These are phyloP conservation scores for Spodoptera litura DNA, from an alignment of 1,140 invertebrate species.

Conservation along the genomic window DNA sequence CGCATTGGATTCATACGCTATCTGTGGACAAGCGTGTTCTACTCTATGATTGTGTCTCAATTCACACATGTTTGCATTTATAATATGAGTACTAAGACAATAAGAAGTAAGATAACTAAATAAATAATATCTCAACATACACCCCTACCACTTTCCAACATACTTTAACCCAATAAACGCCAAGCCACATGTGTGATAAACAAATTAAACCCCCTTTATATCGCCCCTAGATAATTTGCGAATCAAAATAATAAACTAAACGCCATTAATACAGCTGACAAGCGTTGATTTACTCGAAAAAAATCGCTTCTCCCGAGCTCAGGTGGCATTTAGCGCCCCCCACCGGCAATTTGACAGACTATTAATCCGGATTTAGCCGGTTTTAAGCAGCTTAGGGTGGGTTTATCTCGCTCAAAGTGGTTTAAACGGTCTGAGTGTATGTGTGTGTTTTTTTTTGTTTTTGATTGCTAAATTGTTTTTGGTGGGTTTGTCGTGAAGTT, in stretches of 20 bases:
- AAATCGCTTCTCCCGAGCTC: conserved; percentile 50
- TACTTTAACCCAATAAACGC: not conserved
- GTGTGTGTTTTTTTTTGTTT: conserved; percentile 54
- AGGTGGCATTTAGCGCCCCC: conserved; percentile 72
- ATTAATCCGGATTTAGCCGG: conserved; percentile 82
- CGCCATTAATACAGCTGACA: conserved; percentile 14
- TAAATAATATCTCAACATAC: too few relatives aligned
- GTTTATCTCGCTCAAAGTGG: conserved; percentile 70
- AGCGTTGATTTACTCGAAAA: conserved; percentile 51
- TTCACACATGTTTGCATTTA: too few relatives aligned
- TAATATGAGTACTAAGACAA: too few relatives aligned
- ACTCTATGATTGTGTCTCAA: too few relatives aligned
- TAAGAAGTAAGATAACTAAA: too few relatives aligned
- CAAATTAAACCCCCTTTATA: conserved; percentile 5
- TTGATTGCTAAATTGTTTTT: conserved; percentile 25
- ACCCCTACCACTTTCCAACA: not conserved
- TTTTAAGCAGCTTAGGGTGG: conserved; percentile 71
- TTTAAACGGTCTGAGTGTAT: conserved; percentile 50
- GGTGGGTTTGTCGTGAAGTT: not conserved
- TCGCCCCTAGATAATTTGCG: conserved; percentile 20
- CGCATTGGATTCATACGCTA: too few relatives aligned
- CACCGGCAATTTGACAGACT: conserved; percentile 81
- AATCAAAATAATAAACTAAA: conserved; percentile 43
- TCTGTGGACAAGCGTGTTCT: too few relatives aligned
- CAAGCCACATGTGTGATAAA: conserved; percentile 32